Evolutionary conservation across 2,888 invertebrate species (phyloP).

Genomic region (Drosophila nigricruria): DNA sequence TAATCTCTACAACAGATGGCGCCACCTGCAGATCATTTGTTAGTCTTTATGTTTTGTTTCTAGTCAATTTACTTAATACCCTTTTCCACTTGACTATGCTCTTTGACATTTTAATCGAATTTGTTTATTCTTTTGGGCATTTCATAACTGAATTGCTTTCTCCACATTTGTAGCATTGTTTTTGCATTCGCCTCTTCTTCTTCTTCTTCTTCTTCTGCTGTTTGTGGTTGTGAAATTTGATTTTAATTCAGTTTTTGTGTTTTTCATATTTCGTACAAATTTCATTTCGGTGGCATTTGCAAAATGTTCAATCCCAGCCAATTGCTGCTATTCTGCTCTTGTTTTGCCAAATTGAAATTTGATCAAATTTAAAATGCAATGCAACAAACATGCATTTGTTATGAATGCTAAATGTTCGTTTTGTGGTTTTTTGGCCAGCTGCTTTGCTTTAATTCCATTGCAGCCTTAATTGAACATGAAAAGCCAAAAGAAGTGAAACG

Average conservation of each 20-base stretch:
- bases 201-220: background rate
- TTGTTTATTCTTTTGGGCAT: conserved; percentile 60
- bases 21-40: conserved; percentile 1
- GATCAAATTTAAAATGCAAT: conserved; percentile 57
- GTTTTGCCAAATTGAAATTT: conserved; percentile 67
- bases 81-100: conserved; percentile 3
- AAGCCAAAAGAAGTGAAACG: background rate
- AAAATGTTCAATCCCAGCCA: conserved; percentile 18
- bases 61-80: background rate
- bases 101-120: conserved; percentile 67
- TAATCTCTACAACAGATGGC: background rate
- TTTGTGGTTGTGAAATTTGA: conserved; percentile 31
- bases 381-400: conserved; percentile 43
- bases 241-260: conserved; percentile 56
- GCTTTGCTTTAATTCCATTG: conserved; percentile 18
- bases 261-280: conserved; percentile 42
- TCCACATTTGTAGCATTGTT: background rate
- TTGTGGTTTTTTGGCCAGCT: conserved; percentile 23
- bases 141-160: conserved; percentile 28
- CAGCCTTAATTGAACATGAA: background rate
- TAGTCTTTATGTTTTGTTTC: conserved; percentile 10
- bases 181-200: background rate
- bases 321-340: conserved; percentile 19
- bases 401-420: conserved; percentile 36
- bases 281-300: conserved; percentile 41